Base-by-base conservation (phyloP, 2,113 vertebrate genomes). In the Nettapus auritus region DNA sequence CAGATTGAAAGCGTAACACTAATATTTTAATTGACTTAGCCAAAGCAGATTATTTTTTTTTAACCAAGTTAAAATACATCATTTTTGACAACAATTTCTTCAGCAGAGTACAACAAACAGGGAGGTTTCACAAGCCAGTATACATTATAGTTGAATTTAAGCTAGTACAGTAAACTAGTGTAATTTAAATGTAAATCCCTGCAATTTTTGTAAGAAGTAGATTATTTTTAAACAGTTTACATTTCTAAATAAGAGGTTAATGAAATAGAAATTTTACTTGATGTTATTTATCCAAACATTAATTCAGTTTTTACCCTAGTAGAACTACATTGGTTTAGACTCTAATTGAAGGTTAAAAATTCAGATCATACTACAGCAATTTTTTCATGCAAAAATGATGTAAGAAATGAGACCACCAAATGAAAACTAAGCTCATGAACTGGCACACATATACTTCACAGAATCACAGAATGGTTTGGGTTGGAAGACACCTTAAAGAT, bases 1-100 rank as follows among this genome's bases (percentile, higher is more conserved):
- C 76, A 91, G 82, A 88, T 11, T 76, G 69, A 86, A 95, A 97
- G 68, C 26, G 59, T 56, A 69, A 66, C 86, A 40, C 11, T 46
- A 44, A 36, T 89, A 38, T 66, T 91, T 90, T 62, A 90, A 95
- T 90, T 70, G 66, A 60, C 62, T 17, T 60, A 52, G 80, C 10
- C 64, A 50, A 67, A 70, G 87, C n/a, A n/a, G 13, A 82, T 36
- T 68, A 34, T 81, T 86, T 81, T 86, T 40, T 56, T 50, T 86
- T 84, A 66, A 53, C 8, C 8, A 7, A 86, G 36, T 21, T 42
- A 40, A 74, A 57, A 33, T 14, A 73, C 8, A 7, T 34, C 22
- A 4, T 3, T 85, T 82, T 70, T 81, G 31, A 57, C n/a, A 48
- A 21, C 59, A 15, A 42, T 79, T 87, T 83, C 38, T 84, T 56